Base-by-base conservation (phyloP, 2,113 vertebrate species). In the Grammomys surdaster region DNA sequence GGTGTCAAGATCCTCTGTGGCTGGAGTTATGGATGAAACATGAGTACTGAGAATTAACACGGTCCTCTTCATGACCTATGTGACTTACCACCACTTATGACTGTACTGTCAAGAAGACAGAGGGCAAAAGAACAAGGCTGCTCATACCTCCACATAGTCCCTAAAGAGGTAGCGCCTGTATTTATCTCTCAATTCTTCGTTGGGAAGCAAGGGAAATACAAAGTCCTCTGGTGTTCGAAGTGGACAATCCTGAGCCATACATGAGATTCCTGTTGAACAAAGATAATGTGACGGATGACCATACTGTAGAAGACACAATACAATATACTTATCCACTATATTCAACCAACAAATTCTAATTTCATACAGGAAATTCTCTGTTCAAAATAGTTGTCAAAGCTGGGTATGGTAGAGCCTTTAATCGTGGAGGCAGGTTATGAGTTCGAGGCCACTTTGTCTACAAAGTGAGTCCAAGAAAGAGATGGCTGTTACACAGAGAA, bases 141-240 rank as follows among this genome's bases (percentile, higher is more conserved):
- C 0, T 19, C 86, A 76, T 98, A 99, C 99, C 99, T 99, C 99
- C 65, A 99, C 99, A 63, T 99, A 99, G 98, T 99, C 99, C 99
- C 99, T 99, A 99, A 99, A 99, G 99, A 99, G 99, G 99, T 99
- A 99, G 99, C 99, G 99, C 98, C 99, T 99, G 98, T 99, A 99
- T 99, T 99, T 99, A 97, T 99, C 99, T 99, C 99, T 99, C 96
- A 99, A 98, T 98, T 99, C 99, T 98, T 99, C 99, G 75, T 98
- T 99, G 97, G 99, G 99, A 98, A 99, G 98, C 98, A 99, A 98
- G 4, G 99, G 99, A 98, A 99, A 99, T 95, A 99, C 99, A 98
- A 99, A 99, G 97, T 99, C 99, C 98, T 99, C 99, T 97, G 99
- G 99, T 97, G 99, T 99, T 93, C 99, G 99, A 84, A 99, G 99